Conservation (phyloP, 2,888 invertebrate genomes). For the Dendrolimus pini region DNA sequence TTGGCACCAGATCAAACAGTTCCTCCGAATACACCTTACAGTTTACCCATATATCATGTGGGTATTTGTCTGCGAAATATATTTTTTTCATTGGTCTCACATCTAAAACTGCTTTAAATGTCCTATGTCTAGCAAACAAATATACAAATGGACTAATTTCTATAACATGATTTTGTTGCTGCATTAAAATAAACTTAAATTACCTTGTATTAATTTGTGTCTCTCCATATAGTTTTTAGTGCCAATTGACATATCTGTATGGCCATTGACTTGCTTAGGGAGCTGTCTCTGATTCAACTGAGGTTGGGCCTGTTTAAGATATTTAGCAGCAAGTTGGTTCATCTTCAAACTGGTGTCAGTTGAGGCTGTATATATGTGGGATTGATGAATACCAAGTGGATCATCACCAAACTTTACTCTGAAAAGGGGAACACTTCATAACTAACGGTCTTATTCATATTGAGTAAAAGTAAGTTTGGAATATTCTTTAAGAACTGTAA, state of each 20-base stretch:
- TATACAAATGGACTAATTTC: no score
- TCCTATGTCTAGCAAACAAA: no score
- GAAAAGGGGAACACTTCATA: not conserved
- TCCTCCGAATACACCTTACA: no score
- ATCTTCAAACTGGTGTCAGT: slow-evolving; percentile 68
- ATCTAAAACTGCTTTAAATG: no score
- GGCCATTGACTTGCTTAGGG: slow-evolving; percentile 22
- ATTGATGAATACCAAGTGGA: slow-evolving; percentile 40
- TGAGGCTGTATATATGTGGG: slow-evolving; percentile 31
- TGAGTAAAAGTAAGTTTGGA: no score
- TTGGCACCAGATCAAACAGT: no score
- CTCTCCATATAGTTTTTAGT: slow-evolving; percentile 83
- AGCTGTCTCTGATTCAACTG: slow-evolving; percentile 12
- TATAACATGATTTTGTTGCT: no score
- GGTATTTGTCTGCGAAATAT: no score
- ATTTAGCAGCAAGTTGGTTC: slow-evolving; percentile 69
- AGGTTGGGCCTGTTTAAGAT: slow-evolving; percentile 34
- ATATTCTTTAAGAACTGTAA: no score
- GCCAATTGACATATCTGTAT: slow-evolving; percentile 82
- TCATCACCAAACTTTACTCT: slow-evolving; percentile 69
- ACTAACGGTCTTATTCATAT: no score
- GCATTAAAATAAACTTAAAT: not conserved
- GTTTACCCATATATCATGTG: no score
- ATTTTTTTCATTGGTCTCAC: no score
- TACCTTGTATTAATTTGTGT: slow-evolving; percentile 77